phyloP scores from a whole-genome alignment of 2,113 vertebrate genomes.

The Caranx ignobilis region DNA sequence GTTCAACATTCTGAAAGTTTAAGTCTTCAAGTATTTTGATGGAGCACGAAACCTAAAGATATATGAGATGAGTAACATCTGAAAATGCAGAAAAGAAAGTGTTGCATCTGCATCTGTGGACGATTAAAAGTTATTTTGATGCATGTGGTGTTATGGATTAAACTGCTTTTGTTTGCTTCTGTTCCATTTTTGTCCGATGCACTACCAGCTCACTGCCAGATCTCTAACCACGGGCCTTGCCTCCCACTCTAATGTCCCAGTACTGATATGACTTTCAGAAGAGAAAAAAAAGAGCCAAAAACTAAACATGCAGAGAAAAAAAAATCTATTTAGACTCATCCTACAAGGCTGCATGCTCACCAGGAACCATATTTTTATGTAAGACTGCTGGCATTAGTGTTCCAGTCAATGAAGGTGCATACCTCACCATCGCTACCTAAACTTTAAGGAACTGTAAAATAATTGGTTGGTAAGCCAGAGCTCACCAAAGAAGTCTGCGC shows the following conservation, averaged over 20 bases:
- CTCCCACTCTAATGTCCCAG: constrained; percentile 42
- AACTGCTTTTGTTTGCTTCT: constrained; percentile 55
- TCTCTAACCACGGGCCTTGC: constrained; percentile 35
- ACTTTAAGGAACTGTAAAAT: constrained; percentile 61
- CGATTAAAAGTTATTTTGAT: constrained; percentile 30
- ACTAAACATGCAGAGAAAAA: constrained; percentile 10
- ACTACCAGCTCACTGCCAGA: constrained; percentile 42
- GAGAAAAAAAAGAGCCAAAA: constrained; percentile 19
- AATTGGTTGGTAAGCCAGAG: constrained; percentile 59
- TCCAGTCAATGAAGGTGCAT: constrained; percentile 46
- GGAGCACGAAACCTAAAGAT: constrained; percentile 26
- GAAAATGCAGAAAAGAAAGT: constrained; percentile 5
- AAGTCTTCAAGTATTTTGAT: constrained; percentile 17
- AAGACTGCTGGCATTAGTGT: background rate
- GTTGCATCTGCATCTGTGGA: constrained; percentile 1
- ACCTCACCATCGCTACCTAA: constrained; percentile 48
- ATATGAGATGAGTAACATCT: constrained; percentile 18
- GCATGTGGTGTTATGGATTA: constrained; percentile 30
- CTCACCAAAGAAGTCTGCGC: constrained; percentile 61
- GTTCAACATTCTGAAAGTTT: constrained; percentile 5
- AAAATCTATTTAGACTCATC: constrained; percentile 15
- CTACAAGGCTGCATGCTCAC: background rate
- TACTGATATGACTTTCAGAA: constrained; percentile 36
- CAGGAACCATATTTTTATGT: constrained; percentile 33
- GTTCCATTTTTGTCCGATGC: constrained; percentile 42